These are phyloP conservation scores for Drosophila limbata DNA, from an alignment of 2,888 invertebrate genomes.

Conservation along the genomic window DNA sequence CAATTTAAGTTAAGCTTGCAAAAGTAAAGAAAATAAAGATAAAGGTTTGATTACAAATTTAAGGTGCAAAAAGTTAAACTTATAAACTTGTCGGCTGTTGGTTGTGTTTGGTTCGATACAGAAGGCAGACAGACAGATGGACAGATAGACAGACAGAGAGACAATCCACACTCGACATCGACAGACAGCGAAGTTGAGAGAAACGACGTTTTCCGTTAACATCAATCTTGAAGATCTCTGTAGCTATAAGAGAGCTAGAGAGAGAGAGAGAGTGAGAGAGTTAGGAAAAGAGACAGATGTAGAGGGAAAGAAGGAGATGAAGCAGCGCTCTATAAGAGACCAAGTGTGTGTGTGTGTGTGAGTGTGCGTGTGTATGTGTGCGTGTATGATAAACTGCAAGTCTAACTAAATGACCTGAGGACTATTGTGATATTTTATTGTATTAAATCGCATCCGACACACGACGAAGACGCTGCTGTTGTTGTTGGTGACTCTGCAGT, in stretches of 20 bases:
- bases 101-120: conserved; percentile 14
- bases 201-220: conserved; percentile 85
- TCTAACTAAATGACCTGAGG: conserved; percentile 85
- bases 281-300: conserved; percentile 20
- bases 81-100: conserved; percentile 41
- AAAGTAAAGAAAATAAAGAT: too few species aligned
- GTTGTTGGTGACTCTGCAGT: conserved; percentile 21
- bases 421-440: conserved; percentile 85
- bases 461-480: conserved; percentile 40
- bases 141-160: conserved; percentile 30
- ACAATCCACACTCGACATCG: conserved; percentile 48
- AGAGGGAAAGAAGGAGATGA: conserved; percentile 1
- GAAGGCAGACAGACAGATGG: conserved; percentile 22
- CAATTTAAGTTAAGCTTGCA: too few species aligned
- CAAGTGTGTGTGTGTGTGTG: conserved; percentile 14
- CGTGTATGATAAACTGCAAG: conserved; percentile 79
- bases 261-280: not conserved
- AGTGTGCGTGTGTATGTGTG: conserved; percentile 44
- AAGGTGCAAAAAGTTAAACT: not conserved
- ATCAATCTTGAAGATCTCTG: conserved; percentile 82
- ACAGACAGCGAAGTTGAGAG: conserved; percentile 52
- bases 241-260: conserved; percentile 19
- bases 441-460: conserved; percentile 83
- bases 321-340: conserved; percentile 13
- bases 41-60: too few species aligned